Base-by-base conservation (phyloP, 2,888 invertebrate species). In the Augochlorella aurata region DNA sequence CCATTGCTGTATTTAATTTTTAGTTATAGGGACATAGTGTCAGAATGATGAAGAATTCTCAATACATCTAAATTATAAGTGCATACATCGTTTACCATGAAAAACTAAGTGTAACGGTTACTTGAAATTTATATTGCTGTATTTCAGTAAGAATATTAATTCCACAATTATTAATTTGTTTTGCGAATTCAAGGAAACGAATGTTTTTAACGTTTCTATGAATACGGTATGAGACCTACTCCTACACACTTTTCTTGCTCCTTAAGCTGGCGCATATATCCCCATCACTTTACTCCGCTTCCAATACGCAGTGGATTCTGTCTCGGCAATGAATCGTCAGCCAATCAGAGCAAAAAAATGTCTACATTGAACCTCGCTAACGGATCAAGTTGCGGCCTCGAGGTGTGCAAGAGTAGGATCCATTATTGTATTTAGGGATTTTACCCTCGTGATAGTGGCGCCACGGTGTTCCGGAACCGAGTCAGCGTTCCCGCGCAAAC, bases 401-500 rank as follows among this genome's bases (percentile, higher is more conserved):
- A n/a, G n/a, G n/a, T n/a, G n/a, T n/a, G n/a, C n/a, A n/a, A n/a
- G n/a, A n/a, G n/a, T n/a, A n/a, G n/a, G n/a, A n/a, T n/a, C n/a
- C n/a, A n/a, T n/a, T n/a, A n/a, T n/a, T n/a, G n/a, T n/a, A n/a
- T 67, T 74, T 85, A 85, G 84, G 77, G 79, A 84, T 18, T 84
- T 85, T 78, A 24, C 5, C 14, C 12, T 3, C 12, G 10, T 0
- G 10, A 12, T 1, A 7, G 67, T n/a, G 70, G 79, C 77, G 78
- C 76, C 77, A 66, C 69, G 9, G 44, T 52, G 65, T 65, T 44
- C 16, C 67, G 68, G 21, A 16, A 8, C 38, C 50, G 75, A 63
- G 44, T 18, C 44, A 63, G 68, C 80, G 73, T 90, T 91, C 91
- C 91, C 91, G 91, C 91, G 90, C 87, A 91, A 91, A 90, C 84